phyloP scores from a whole-genome alignment of 2,113 vertebrate species.

The Emydocephalus ijimae region DNA sequence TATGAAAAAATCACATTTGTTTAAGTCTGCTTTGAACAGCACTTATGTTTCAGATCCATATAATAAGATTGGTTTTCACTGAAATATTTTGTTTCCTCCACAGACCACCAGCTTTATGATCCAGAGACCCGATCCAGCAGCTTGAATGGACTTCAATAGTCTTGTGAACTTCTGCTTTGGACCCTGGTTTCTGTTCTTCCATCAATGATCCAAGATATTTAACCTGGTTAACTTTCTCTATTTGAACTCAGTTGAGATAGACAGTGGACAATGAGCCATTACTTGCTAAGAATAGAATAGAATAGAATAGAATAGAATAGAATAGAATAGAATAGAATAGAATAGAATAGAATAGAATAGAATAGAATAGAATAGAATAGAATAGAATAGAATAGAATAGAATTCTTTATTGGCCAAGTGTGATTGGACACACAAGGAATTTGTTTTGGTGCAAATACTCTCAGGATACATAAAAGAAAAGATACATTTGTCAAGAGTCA shows the following conservation, averaged over 20 bases:
- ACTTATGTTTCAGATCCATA: not conserved
- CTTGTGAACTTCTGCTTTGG: not conserved
- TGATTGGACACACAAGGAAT: too few species aligned
- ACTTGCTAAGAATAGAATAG: not conserved
- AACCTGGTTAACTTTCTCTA: not conserved
- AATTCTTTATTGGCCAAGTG: too few species aligned
- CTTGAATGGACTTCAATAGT: not conserved
- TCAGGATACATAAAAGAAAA: too few species aligned
- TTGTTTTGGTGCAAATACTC: too few species aligned
- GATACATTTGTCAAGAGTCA: too few species aligned
- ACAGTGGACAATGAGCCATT: not conserved
- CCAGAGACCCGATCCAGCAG: not conserved
- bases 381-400: too few species aligned
- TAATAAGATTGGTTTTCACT: not conserved
- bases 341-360: too few species aligned
- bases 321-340: too few species aligned
- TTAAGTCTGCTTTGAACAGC: not conserved
- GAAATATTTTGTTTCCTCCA: not conserved
- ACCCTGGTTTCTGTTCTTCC: not conserved
- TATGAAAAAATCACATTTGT: not conserved
- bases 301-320: too few species aligned
- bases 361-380: too few species aligned
- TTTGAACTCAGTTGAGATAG: not conserved
- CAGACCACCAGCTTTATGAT: not conserved
- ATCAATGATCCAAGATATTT: not conserved